Conservation (phyloP, 2,888 invertebrate genomes). For the Coremacera marginata region DNA sequence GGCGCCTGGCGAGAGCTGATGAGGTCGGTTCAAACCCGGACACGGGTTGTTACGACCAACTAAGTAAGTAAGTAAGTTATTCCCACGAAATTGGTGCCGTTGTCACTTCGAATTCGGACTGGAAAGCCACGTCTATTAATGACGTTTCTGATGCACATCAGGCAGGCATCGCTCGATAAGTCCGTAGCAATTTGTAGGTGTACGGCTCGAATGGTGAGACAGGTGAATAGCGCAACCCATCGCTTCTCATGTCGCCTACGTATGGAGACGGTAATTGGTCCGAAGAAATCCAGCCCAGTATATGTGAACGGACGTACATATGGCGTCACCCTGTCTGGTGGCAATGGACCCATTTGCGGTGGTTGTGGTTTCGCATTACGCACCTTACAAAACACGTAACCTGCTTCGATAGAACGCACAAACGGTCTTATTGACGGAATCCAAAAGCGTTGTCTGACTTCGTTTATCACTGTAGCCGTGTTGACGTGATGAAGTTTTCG, state of each 20-base stretch:
- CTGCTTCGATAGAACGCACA: not conserved
- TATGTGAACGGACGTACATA: conserved; percentile 25
- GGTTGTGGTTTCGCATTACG: no score
- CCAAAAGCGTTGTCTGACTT: not conserved
- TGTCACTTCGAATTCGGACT: not conserved
- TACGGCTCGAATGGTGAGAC: conserved; percentile 22
- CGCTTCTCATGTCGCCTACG: conserved; percentile 24
- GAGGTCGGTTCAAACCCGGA: no score
- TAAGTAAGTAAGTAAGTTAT: no score
- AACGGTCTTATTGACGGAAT: not conserved
- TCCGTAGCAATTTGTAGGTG: conserved; percentile 19
- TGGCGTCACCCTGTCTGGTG: conserved; percentile 43
- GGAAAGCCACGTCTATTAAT: not conserved
- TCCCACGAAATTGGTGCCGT: not conserved
- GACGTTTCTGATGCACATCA: not conserved
- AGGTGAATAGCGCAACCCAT: conserved; percentile 33
- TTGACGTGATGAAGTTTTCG: not conserved
- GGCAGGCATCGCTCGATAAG: not conserved
- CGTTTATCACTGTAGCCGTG: not conserved
- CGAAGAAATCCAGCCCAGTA: conserved; percentile 29
- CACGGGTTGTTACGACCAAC: no score
- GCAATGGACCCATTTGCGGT: not conserved
- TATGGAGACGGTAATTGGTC: conserved; percentile 21
- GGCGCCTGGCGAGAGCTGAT: no score
- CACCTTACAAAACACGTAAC: no score